Base-by-base conservation (phyloP, 1,140 invertebrate species). In the Bursaphelenchus mucronatus region DNA sequence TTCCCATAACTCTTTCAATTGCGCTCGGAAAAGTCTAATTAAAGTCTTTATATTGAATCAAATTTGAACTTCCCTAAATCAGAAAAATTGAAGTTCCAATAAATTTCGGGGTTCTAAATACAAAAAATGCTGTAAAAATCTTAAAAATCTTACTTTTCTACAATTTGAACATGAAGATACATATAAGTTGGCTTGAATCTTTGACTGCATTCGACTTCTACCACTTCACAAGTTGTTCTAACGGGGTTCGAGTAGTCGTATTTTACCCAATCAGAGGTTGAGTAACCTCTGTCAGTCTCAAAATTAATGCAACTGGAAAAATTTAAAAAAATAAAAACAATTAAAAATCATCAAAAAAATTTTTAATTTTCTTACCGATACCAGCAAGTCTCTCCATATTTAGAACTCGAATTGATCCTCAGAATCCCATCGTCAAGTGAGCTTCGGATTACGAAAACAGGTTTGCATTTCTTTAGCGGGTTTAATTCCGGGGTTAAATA, bases 321-420 rank as follows among this genome's bases (percentile, higher is more conserved):
- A n/a, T 17, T 49, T 17, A n/a, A n/a, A n/a, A n/a, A n/a, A n/a
- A n/a, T n/a, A n/a, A n/a, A n/a, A n/a, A n/a, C n/a, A n/a, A n/a
- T n/a, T n/a, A n/a, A n/a, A n/a, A n/a, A n/a, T n/a, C n/a, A n/a
- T n/a, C n/a, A n/a, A n/a, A n/a, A n/a, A n/a, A n/a, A n/a, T n/a
- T n/a, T n/a, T n/a, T n/a, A n/a, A 6, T 49, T 49, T 49, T 49
- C 54, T 55, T 39, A 55, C 54, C 54, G 54, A 39, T n/a, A 55
- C 13, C 39, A 39, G 30, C 54, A 55, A n/a, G 13, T 21, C 19
- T 55, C 54, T 15, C 54, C 54, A 44, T 21, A 4, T 15, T n/a
- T 39, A 4, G 30, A 15, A n/a, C 13, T 13, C n/a, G n/a, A n/a
- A 6, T 15, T 44, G 1, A 55, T 15, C 13, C 4, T 44, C 19